Percentiles rank a stretch among this genome's conserved stretches.
Conservation (phyloP, 2,797 vertebrate species). For the Meda fulgida region DNA sequence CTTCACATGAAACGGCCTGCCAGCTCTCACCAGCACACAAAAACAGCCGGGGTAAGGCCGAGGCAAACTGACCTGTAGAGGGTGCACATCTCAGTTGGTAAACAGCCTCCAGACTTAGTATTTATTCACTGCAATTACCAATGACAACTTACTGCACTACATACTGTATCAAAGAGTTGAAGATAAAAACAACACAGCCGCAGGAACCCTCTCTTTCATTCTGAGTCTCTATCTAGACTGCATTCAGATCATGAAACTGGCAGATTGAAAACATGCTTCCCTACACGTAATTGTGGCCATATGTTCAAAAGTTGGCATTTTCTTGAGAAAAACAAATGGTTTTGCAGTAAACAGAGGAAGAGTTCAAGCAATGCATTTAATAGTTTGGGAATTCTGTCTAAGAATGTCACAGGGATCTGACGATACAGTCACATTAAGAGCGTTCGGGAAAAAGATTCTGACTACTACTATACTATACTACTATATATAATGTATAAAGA, state of each 20-base stretch:
- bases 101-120: slow-evolving; percentile 34
- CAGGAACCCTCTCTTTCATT: slow-evolving; percentile 2
- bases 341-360: slow-evolving; percentile 49
- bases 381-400: slow-evolving; percentile 31
- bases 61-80: background rate
- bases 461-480: background rate
- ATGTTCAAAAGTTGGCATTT: slow-evolving; percentile 36
- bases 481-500: background rate
- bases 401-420: slow-evolving; percentile 13
- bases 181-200: background rate
- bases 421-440: background rate
- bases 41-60: background rate
- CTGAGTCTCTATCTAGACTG: background rate
- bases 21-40: slow-evolving; percentile 16
- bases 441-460: background rate
- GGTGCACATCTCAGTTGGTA: slow-evolving; percentile 22
- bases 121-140: slow-evolving; percentile 41
- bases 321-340: slow-evolving; percentile 25
- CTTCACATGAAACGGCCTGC: background rate
- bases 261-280: slow-evolving; percentile 18
- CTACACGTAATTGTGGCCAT: slow-evolving; percentile 45
- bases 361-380: slow-evolving; percentile 15
- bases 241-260: background rate
- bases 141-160: slow-evolving; percentile 34
- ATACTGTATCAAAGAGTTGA: background rate